phyloP scores from a whole-genome alignment of 2,113 vertebrate genomes.

The Bolborhynchus lineola region DNA sequence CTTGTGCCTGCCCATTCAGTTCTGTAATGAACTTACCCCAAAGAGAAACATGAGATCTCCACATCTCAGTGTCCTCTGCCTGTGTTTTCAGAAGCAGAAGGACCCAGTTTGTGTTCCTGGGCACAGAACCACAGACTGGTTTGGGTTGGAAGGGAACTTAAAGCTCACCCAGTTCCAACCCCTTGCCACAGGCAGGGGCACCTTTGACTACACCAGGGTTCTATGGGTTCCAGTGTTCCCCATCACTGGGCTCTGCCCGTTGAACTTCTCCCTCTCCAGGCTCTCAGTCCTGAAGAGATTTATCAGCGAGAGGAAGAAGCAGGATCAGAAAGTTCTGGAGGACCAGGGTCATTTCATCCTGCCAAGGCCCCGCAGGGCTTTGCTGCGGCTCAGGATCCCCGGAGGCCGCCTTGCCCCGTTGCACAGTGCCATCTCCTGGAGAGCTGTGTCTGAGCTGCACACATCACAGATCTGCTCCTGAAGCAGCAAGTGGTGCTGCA shows the following conservation, averaged over 20 bases:
- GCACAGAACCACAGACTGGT: background rate
- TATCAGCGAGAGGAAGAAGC: background rate
- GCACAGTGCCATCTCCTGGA: constrained; percentile 53
- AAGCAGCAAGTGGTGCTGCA: background rate
- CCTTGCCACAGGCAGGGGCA: background rate
- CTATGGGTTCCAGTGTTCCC: background rate
- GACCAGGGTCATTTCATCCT: background rate
- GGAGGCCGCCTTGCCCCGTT: background rate
- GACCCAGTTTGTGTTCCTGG: background rate
- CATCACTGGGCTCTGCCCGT: background rate
- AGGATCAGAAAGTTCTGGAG: background rate
- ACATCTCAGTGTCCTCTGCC: background rate
- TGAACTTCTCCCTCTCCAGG: background rate
- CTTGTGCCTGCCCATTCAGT: rapidly evolving
- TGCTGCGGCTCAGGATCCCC: background rate
- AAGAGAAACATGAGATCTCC: background rate
- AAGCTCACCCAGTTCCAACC: background rate
- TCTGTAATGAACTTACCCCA: background rate
- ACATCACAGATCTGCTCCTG: background rate
- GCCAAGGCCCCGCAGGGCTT: background rate
- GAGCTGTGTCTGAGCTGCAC: background rate
- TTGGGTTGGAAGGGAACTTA: background rate
- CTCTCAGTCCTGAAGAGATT: background rate
- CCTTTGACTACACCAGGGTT: background rate
- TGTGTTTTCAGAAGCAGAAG: background rate